Conservation (phyloP, 2,113 vertebrate genomes). For the Synodontis membranacea region DNA sequence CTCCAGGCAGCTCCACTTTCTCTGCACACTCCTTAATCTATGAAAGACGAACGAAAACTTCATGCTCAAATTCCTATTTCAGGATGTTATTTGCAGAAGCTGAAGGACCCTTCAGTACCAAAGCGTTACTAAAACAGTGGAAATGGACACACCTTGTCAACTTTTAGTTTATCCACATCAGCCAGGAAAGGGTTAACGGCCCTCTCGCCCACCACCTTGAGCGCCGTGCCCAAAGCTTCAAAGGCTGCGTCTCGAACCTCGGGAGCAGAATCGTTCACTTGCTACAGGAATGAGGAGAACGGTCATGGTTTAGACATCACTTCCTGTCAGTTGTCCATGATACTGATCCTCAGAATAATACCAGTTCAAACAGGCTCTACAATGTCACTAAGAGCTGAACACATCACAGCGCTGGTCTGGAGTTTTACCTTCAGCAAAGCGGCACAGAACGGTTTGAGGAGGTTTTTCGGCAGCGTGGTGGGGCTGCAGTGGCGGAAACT, state of each 20-base stretch:
- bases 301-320: no score
- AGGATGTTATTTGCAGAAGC: not conserved
- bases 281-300: constrained; percentile 66
- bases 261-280: constrained; percentile 93
- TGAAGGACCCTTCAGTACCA: not conserved
- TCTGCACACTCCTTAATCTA: constrained; percentile 97
- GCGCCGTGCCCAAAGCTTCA: constrained; percentile 90
- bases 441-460: constrained; percentile 92
- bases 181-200: constrained; percentile 90
- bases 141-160: constrained; percentile 81
- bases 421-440: constrained; percentile 88
- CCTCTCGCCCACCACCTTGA: constrained; percentile 96
- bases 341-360: not conserved
- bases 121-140: not conserved
- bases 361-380: not conserved
- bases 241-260: constrained; percentile 97
- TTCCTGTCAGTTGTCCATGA: not conserved
- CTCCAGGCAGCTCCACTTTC: constrained; percentile 86
- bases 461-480: constrained; percentile 85
- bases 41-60: not conserved
- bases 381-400: not conserved
- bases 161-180: constrained; percentile 95
- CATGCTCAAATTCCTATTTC: no score
- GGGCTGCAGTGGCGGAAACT: constrained; percentile 90
- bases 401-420: no score